Percentiles rank a stretch among this genome's conserved stretches.
These are phyloP conservation scores for Aphidoletes aphidimyza DNA, from an alignment of 2,888 invertebrate genomes.

Conservation along the genomic window DNA sequence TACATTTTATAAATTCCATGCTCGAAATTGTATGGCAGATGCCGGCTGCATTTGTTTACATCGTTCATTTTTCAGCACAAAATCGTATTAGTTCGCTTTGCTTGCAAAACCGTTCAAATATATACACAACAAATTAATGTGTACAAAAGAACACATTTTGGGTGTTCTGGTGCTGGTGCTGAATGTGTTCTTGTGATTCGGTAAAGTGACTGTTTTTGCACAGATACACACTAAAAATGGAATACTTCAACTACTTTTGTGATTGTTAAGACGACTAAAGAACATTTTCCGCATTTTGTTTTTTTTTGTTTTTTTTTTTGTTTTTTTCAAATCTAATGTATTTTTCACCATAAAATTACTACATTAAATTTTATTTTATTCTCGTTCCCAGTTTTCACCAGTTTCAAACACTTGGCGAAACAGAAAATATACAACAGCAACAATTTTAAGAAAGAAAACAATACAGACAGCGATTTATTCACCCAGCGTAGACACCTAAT, in stretches of 20 bases:
- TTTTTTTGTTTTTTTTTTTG: background rate
- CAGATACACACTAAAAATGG: no score
- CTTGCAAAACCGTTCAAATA: conserved; percentile 49
- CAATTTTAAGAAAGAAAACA: background rate
- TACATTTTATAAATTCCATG: conserved; percentile 17
- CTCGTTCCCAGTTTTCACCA: background rate
- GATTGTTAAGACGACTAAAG: no score
- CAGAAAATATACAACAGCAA: background rate
- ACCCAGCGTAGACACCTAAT: conserved; percentile 9
- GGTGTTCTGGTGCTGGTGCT: no score
- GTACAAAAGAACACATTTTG: background rate
- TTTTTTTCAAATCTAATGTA: conserved; percentile 16
- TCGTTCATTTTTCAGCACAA: conserved; percentile 36
- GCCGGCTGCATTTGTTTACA: background rate
- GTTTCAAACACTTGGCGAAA: no score
- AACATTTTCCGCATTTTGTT: background rate
- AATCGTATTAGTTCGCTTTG: conserved; percentile 45
- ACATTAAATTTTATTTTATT: conserved; percentile 19
- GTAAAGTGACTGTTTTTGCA: no score
- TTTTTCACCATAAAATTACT: conserved; percentile 51
- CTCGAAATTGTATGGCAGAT: background rate
- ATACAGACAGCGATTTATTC: conserved; percentile 45
- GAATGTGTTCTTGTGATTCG: no score
- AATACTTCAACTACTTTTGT: no score
- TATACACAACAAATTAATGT: conserved; percentile 43